Evolutionary conservation across 2,113 vertebrate genomes (phyloP), one percentile per base, ranked within the genome.

Genomic region (Heterocephalus glaber): DNA sequence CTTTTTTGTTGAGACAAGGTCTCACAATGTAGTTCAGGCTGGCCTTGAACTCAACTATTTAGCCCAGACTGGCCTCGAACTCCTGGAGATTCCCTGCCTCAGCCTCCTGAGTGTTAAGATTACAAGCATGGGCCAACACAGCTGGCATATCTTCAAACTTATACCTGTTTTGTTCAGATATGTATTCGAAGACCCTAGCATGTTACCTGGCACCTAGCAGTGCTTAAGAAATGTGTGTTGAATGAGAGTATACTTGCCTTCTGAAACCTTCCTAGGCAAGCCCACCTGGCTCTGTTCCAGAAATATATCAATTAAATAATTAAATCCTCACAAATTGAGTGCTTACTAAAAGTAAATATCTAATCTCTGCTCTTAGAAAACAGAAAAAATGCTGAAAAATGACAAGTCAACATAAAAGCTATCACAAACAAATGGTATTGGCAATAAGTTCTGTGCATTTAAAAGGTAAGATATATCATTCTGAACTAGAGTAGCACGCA

Each of bases 191-290:
- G 12, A 35, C n/a, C 17, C 24, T 47, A 35, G 41, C 17, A 82
- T 90, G 44, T 63, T 35, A 87, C 1, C 13, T 28, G n/a, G 35
- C 14, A 81, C 14, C 22, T n/a, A 63, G 68, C 1, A 77, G 38
- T 86, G 8, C 41, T 95, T 79, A 94, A 96, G 68, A 95, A 49
- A 80, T 58, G 22, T 84, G 35, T 86, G n/a, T 28, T 87, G 44
- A 63, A 72, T 85, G 17, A 94, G 79, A 89, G 22, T 3, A 58
- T 33, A 84, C 7, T 80, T 92, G 61, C 38, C 70, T 84, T 89
- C 38, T n/a, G 38, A 84, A 94, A 80, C 19, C 16, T 88, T 58
- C 35, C 33, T 28, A 66, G 33, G 16, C 16, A 82, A 90, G 30
- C 14, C 17, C 44, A 88, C 22, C 65, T 60, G 16, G 91, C 12